Evolutionary conservation across 2,113 vertebrate species (phyloP).

Genomic region (Conger conger): DNA sequence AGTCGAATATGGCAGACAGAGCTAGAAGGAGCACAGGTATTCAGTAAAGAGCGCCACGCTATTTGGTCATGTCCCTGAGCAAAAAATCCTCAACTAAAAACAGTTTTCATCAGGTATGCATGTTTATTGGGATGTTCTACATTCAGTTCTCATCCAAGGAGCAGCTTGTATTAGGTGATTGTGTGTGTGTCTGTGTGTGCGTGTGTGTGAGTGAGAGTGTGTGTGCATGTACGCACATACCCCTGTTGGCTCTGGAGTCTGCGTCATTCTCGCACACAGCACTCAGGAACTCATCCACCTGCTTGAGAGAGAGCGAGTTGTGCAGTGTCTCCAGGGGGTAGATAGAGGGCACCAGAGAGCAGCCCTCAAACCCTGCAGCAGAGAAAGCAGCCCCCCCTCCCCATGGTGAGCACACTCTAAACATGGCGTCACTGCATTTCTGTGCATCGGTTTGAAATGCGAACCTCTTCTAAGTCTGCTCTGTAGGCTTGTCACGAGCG

Average conservation of each 20-base stretch:
- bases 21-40: slow-evolving; percentile 43
- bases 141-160: no score
- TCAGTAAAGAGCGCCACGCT: background rate
- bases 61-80: background rate
- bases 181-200: background rate
- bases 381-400: slow-evolving; percentile 39
- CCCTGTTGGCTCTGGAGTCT: slow-evolving; percentile 76
- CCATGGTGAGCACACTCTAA: no score
- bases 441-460: no score
- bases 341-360: slow-evolving; percentile 97
- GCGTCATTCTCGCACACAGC: slow-evolving; percentile 80
- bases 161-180: background rate
- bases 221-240: slow-evolving; percentile 58
- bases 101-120: background rate
- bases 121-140: no score
- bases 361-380: slow-evolving; percentile 93
- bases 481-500: background rate
- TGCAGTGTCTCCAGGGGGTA: slow-evolving; percentile 96
- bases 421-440: no score
- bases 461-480: no score
- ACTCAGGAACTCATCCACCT: slow-evolving; percentile 91
- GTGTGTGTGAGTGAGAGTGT: background rate
- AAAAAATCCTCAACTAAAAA: background rate
- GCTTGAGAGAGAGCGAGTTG: slow-evolving; percentile 92
- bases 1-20: slow-evolving; percentile 78